Base-by-base conservation (phyloP, 2,113 vertebrate species). In the Neolamprologus longior region DNA sequence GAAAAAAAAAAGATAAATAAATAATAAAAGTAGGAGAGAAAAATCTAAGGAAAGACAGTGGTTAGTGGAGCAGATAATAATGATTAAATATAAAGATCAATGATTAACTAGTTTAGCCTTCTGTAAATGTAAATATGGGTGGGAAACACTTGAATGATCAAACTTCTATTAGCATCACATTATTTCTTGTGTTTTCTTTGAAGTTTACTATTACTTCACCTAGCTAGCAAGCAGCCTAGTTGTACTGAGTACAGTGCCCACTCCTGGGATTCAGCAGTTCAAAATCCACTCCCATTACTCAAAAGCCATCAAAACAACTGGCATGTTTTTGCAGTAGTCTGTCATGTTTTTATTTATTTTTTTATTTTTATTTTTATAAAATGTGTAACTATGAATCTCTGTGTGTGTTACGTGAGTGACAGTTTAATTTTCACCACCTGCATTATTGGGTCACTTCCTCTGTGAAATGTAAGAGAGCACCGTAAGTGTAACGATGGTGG, bases 401-500 rank as follows among this genome's bases (percentile, higher is more conserved):
- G 10, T 7, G 21, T 63, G 81, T 89, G 66, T 92, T 93, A 94
- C 89, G 81, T 93, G 94, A 95, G 87, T 95, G 95, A 94, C 93
- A 92, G 91, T 95, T 96, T 94, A 91, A 95, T 95, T 95, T 95
- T 92, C 89, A 24, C 63, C 52, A 68, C 90, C 80, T 88, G 83
- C 82, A 84, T 91, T 86, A 89, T 6, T 31, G 24, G 58, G 14
- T 3, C 28, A 63, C 21, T 1, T 52, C 24, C 40, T 68, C 81
- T 55, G 47, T 81, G 53, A 52, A 86, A 90, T 57, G 78, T 84
- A 79, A 83, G 28, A 50, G 24, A 55, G 54, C 78, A 81, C 82
- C 15, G 55, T 93, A 84, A 90, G 88, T 89, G 83, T 7, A 33
- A 91, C 52, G 26, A 80, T 3, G 26, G 53, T 19, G 26, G 24